phyloP scores from a whole-genome alignment of 2,888 invertebrate species.

The Craniophora ligustri region DNA sequence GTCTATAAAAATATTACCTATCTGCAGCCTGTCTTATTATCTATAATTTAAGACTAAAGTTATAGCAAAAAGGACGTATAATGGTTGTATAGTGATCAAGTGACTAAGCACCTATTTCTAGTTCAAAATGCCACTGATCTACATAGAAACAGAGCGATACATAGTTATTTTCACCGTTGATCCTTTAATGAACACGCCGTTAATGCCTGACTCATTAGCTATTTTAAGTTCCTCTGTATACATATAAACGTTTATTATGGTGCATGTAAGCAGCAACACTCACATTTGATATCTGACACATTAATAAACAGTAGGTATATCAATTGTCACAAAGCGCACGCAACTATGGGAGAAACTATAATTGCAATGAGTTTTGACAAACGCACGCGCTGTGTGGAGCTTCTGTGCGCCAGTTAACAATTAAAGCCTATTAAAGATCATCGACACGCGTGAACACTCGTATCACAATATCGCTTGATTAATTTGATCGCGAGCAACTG shows the following conservation, averaged over 20 bases:
- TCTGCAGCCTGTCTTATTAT: constrained; percentile 17
- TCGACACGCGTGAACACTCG: constrained; percentile 73
- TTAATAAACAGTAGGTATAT: constrained; percentile 24
- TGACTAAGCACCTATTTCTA: constrained; percentile 68
- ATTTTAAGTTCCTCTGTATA: constrained; percentile 76
- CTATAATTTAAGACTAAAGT: constrained; percentile 27
- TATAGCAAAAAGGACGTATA: constrained; percentile 29
- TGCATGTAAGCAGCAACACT: constrained; percentile 3
- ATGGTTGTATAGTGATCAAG: constrained; percentile 29
- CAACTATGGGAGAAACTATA: constrained; percentile 18
- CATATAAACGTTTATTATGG: constrained; percentile 49
- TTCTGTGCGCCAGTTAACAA: constrained; percentile 60
- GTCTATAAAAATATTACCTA: constrained; percentile 29
- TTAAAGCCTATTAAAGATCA: constrained; percentile 83
- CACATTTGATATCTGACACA: constrained; percentile 4
- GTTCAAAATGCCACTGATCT: constrained; percentile 61
- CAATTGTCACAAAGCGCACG: constrained; percentile 24
- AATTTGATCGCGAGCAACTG: constrained; percentile 78
- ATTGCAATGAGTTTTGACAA: constrained; percentile 36
- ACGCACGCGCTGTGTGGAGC: constrained; percentile 24
- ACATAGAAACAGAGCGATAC: constrained; percentile 67
- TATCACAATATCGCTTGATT: constrained; percentile 82
- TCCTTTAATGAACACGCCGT: constrained; percentile 63
- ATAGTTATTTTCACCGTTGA: constrained; percentile 68
- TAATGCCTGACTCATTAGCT: constrained; percentile 75